phyloP scores from a whole-genome alignment of 2,797 vertebrate genomes.

The Pangasius djambal region DNA sequence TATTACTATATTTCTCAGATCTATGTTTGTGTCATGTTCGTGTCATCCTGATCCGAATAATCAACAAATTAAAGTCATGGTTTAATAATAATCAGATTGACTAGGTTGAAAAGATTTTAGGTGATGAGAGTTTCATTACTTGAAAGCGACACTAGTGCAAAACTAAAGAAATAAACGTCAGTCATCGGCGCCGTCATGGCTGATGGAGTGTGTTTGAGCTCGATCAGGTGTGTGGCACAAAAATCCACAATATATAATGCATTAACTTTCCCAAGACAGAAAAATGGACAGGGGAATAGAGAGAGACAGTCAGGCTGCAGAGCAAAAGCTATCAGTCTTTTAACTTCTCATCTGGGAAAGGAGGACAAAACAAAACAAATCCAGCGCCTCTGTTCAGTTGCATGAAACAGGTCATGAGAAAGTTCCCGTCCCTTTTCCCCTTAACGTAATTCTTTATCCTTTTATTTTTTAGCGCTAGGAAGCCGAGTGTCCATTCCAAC shows the following conservation, averaged over 20 bases:
- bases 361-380: background rate
- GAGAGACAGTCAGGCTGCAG: background rate
- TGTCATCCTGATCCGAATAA: background rate
- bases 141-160: no score
- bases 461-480: slow-evolving; percentile 21
- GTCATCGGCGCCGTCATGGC: background rate
- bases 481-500: slow-evolving; percentile 49
- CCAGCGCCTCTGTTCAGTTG: background rate
- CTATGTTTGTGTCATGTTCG: no score
- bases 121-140: background rate
- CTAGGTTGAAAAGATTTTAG: background rate
- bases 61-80: background rate
- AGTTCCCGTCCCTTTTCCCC: slow-evolving; percentile 20
- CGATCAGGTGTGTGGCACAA: slow-evolving; percentile 5
- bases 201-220: background rate
- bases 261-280: background rate
- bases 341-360: background rate
- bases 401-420: slow-evolving; percentile 49
- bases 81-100: background rate
- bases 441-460: slow-evolving; percentile 1
- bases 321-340: background rate
- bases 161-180: background rate
- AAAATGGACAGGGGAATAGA: no score
- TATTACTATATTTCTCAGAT: background rate
- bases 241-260: background rate